Evolutionary conservation across 1,140 invertebrate genomes (phyloP), one percentile per base, ranked within the genome.

Genomic region (Leptopilina clavipes): DNA sequence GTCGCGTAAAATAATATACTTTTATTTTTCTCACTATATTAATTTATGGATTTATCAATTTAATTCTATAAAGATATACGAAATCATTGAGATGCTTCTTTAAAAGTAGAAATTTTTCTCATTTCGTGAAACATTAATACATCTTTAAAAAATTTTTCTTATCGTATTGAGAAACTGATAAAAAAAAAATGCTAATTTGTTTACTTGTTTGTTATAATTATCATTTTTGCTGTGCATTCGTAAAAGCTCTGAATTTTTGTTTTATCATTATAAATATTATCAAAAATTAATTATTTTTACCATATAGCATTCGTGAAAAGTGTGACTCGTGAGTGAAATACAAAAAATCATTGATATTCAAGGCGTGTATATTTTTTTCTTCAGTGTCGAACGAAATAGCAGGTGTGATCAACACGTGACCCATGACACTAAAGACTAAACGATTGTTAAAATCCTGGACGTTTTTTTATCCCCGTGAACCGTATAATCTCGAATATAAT

Each of bases 371-470:
- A 6, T 48, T 25, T 59, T 59, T 65, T 31, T 14, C 5, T 31
- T 1, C 25, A 65, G 37, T 40, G 37, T 31, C 6, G 59, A 31
- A 14, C 2, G 10, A 65, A 54, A 71, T 71, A 40, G 22, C 73
- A 54, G 71, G 73, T 77, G 75, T 59, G 77, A 79, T 45, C 70
- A 76, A 76, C 75, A 18, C 37, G 37, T 72, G 75, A 76, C 75
- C 75, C 73, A 10, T 70, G 79, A 76, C 74, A 74, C 43, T 40
- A 40, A 40, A 48, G 25, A 31, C 25, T 31, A 44, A 45, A 10
- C 22, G 43, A 19, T 43, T 43, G 19, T 71, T 22, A 18, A 71
- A 43, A 43, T 43, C 14, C 37, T 19, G 2, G 17, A 17, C 31
- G 14, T 22, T 0, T 40, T 40, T 40, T 6, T 52, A 17, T 17